Conservation (phyloP, 2,113 vertebrate genomes). For the Perca fluviatilis region DNA sequence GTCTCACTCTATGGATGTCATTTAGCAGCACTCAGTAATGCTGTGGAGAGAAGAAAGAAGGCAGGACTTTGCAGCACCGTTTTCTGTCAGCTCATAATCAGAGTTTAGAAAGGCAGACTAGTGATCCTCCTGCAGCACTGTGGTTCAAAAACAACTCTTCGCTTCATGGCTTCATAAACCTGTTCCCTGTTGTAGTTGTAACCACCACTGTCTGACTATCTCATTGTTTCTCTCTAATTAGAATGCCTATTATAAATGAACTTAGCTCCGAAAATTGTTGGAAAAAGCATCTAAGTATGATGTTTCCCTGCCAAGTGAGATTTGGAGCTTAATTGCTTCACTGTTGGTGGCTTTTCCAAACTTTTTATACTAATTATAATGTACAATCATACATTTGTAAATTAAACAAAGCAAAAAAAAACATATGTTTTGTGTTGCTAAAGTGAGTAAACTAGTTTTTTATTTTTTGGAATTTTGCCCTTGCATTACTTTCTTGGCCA, state of each 20-base stretch:
- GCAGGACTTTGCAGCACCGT: neutral
- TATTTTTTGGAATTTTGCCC: neutral
- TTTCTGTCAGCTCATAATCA: conserved; percentile 6
- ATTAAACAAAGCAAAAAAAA: neutral
- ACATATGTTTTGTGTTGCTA: no score
- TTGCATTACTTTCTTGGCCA: neutral
- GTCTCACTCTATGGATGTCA: neutral
- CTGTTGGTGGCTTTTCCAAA: neutral
- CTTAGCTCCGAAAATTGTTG: neutral
- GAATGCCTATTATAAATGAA: neutral
- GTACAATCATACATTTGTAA: neutral
- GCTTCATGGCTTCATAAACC: neutral
- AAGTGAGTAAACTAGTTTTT: neutral
- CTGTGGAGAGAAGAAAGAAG: neutral
- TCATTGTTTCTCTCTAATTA: neutral
- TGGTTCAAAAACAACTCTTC: neutral
- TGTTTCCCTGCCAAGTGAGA: neutral
- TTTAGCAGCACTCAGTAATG: conserved; percentile 1
- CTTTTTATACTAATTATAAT: neutral
- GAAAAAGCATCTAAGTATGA: neutral
- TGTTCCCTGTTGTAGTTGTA: neutral
- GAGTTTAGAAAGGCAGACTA: neutral
- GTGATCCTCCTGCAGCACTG: neutral
- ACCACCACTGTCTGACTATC: neutral
- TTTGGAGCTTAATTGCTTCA: neutral